Evolutionary conservation across 2,888 invertebrate genomes (phyloP).

Genomic region (Pollenia amentaria): DNA sequence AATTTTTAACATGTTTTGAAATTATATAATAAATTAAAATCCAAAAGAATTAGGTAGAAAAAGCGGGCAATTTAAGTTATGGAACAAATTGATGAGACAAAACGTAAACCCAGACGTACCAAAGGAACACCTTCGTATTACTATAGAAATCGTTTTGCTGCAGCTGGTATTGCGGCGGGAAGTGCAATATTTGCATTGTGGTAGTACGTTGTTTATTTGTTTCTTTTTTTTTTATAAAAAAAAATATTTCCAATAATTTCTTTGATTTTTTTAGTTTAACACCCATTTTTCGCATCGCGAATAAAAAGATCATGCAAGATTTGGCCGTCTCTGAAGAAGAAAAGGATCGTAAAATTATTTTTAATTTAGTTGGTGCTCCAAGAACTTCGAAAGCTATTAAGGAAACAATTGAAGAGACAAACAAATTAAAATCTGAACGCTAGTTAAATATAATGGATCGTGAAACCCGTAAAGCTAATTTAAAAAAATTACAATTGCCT

Average conservation of each 20-base stretch:
- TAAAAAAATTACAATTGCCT: constrained; percentile 80
- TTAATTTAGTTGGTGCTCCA: constrained; percentile 77
- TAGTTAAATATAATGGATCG: constrained; percentile 79
- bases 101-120: constrained; percentile 88
- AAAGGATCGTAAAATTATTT: constrained; percentile 78
- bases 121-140: constrained; percentile 88
- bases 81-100: constrained; percentile 85
- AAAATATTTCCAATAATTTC: too few species aligned
- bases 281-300: constrained; percentile 78
- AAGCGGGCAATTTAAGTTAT: constrained; percentile 75
- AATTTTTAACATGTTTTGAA: constrained; percentile 56
- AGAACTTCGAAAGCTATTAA: constrained; percentile 77
- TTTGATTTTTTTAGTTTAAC: constrained; percentile 76
- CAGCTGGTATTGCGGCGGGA: constrained; percentile 85
- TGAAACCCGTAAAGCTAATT: constrained; percentile 79
- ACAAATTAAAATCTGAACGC: constrained; percentile 76
- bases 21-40: constrained; percentile 66
- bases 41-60: not conserved
- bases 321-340: constrained; percentile 77
- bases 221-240: not conserved
- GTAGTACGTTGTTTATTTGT: constrained; percentile 77
- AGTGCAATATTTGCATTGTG: constrained; percentile 78
- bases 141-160: constrained; percentile 86
- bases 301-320: constrained; percentile 76
- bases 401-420: constrained; percentile 78